Evolutionary conservation across 2,888 invertebrate genomes (phyloP), one percentile per base, ranked within the genome.

Genomic region (Nymphalis c-album): DNA sequence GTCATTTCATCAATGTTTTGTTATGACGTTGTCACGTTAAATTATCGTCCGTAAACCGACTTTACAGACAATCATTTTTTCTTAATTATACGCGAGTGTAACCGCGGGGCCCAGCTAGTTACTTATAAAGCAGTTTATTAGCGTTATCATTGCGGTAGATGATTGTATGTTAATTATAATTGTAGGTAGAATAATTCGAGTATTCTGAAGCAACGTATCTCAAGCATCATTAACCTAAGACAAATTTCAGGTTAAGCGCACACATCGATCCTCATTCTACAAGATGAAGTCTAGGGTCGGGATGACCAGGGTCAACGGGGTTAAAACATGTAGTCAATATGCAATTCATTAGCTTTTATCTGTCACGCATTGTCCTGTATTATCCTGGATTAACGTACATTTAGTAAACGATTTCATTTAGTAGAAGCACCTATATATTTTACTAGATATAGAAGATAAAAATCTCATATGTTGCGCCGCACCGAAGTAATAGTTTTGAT

Each of bases 221-320:
- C 53, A 58, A 61, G 68, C 22, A 51, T 64, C 35, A 61, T 59
- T 64, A 59, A 45, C 57, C 26, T 10, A 31, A 64, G 64, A 57
- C 57, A 46, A 60, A 57, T 68, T 53, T 60, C 60, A 62, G 68
- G 68, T 69, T 69, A 62, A 69, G 68, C 58, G 58, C 45, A 60
- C 40, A 61, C 61, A 65, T 62, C 68, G 64, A 64, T 62, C 59
- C 55, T 61, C 58, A 69, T 59, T 51, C 50, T 13, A 46, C 59
- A n/a, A 31, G 26, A 55, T 31, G 53, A 22, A 22, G 22, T 20
- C 51, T 59, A 63, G 35, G 57, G 47, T 60, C 58, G 53, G 53
- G 51, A 50, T 60, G 48, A 60, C 63, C 61, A 68, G 68, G 64
- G 68, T 69, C 64, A 65, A 69, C 47, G 53, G 59, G 64, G 64